phyloP scores from a whole-genome alignment of 2,113 vertebrate genomes.

The Sardina pilchardus region DNA sequence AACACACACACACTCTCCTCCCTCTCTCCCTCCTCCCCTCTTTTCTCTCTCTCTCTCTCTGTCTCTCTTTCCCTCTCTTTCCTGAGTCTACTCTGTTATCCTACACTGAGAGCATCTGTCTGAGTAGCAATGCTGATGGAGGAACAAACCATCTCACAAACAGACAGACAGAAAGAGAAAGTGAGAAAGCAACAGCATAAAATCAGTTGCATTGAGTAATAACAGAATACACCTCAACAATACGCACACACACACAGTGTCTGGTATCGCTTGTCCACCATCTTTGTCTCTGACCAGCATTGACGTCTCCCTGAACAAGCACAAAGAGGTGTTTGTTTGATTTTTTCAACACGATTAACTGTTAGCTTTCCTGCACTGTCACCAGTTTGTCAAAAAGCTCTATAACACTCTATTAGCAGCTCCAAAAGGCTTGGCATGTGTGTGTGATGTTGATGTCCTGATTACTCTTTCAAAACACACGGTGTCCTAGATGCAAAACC shows the following conservation, averaged over 20 bases:
- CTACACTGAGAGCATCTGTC: background rate
- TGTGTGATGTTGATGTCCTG: too few species aligned
- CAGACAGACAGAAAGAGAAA: background rate
- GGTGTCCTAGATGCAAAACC: constrained; percentile 7
- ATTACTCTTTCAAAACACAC: constrained; percentile 8
- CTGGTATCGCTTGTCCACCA: constrained; percentile 33
- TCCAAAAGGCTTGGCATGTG: too few species aligned
- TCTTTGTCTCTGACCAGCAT: constrained; percentile 20
- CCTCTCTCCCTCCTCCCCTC: constrained; percentile 29
- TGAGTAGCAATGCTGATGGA: background rate
- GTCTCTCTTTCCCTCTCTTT: background rate
- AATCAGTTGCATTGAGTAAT: background rate
- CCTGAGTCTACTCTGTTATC: constrained; percentile 20
- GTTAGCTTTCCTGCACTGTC: constrained; percentile 17
- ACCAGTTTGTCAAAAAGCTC: background rate
- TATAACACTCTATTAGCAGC: background rate
- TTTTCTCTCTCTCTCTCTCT: constrained; percentile 31
- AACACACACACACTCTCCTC: constrained; percentile 26
- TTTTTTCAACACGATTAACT: constrained; percentile 13
- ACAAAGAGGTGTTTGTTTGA: constrained; percentile 47
- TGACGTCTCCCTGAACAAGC: constrained; percentile 22
- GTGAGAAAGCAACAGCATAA: background rate
- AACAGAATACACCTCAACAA: background rate
- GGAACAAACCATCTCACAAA: background rate
- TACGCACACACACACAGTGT: constrained; percentile 25